Conservation (phyloP, 2,888 invertebrate species). For the Microplitis manilae region DNA sequence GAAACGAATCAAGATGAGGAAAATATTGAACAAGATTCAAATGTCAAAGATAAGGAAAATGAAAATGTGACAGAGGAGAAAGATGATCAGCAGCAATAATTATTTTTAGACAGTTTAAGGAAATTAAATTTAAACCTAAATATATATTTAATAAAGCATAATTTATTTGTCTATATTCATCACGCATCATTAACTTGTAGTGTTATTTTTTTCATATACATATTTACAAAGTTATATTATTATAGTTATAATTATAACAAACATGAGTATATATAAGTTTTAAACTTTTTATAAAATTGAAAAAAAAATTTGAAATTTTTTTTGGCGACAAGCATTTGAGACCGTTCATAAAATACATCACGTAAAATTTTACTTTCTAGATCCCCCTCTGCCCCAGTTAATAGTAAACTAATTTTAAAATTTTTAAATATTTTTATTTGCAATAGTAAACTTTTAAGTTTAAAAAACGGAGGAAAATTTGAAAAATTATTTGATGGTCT, state of each 20-base stretch:
- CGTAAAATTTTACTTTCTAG: too few species aligned
- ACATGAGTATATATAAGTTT: slow-evolving; percentile 47
- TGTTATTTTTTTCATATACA: slow-evolving; percentile 60
- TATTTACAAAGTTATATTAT: slow-evolving; percentile 57
- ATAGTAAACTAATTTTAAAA: too few species aligned
- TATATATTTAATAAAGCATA: slow-evolving; percentile 64
- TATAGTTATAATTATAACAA: slow-evolving; percentile 36
- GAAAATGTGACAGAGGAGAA: slow-evolving; percentile 5
- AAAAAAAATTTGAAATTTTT: not conserved
- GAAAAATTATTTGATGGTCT: too few species aligned
- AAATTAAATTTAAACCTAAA: slow-evolving; percentile 9
- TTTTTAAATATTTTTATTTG: too few species aligned
- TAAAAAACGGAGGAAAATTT: too few species aligned
- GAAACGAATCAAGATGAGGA: slow-evolving; percentile 71
- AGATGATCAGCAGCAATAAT: not conserved
- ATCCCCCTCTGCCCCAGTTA: too few species aligned
- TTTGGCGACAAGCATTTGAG: slow-evolving; percentile 2
- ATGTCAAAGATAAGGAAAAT: not conserved
- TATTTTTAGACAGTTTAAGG: not conserved
- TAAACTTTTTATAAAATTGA: not conserved
- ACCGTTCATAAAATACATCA: not conserved
- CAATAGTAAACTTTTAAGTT: too few species aligned
- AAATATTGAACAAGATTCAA: slow-evolving; percentile 70
- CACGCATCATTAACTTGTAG: slow-evolving; percentile 52
- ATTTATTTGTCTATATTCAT: slow-evolving; percentile 63